Evolutionary conservation across 2,113 vertebrate species (phyloP), one percentile per base, ranked within the genome.

Genomic region (Oenanthe oenanthe): DNA sequence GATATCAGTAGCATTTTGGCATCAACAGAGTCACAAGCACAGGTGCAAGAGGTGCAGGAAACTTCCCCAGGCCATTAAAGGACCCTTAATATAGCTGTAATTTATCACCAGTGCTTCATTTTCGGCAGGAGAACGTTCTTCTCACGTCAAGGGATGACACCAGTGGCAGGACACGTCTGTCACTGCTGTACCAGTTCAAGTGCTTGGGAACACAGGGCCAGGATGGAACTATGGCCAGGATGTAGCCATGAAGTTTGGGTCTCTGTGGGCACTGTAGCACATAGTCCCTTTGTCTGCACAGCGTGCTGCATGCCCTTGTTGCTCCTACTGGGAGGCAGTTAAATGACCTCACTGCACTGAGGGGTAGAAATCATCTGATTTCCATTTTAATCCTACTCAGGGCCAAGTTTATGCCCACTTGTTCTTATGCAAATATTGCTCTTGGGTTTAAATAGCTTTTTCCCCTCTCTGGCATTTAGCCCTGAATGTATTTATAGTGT

Each of bases 381-480:
- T 93, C 88, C 85, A 96, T 81, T 91, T 91, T 85, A 86, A 92
- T 50, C 45, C n/a, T 81, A n/a, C 32, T 86, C 83, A 57, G 25
- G 26, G 76, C 91, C 86, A 93, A 93, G 94, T 95, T 97, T 96
- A 96, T 92, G 83, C 94, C 94, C 93, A 93, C 66, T 95, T 91
- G 76, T 87, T 97, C 91, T 87, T 93, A 85, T 78, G 92, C 94
- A 96, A 97, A 97, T 95, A 97, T 95, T 96, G 84, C 80, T 95
- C 89, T 97, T 97, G 86, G 89, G 91, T 91, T 95, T 87, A 92
- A 93, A 96, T 77, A 91, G 65, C 77, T 95, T 95, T 93, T 92
- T 78, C 79, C 83, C 76, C 65, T 93, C 82, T 73, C 83, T 95
- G 92, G 94, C 94, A 81, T 89, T 86, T 87, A 91, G 94, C 94